Percentiles rank a stretch among this genome's conserved stretches.
Evolutionary conservation across 2,113 vertebrate genomes (phyloP).

Genomic region (Myotis lucifugus): DNA sequence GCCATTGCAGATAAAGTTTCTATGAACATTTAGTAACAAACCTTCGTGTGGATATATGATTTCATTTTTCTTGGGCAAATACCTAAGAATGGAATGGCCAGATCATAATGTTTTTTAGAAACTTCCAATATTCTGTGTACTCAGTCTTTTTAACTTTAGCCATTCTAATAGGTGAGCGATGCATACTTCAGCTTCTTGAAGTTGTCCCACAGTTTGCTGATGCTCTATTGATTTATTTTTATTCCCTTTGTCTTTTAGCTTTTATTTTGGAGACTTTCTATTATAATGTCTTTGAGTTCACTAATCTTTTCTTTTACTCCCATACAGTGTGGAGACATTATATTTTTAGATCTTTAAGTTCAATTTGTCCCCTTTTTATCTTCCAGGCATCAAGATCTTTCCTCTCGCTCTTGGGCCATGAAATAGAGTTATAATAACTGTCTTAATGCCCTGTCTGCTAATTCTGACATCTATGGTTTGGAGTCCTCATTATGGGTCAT

Average conservation of each 20-base stretch:
- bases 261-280: slow-evolving; percentile 12
- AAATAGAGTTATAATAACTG: background rate
- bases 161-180: background rate
- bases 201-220: background rate
- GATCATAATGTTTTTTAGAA: background rate
- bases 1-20: background rate
- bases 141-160: background rate
- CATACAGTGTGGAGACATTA: background rate
- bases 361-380: background rate
- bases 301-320: slow-evolving; percentile 29
- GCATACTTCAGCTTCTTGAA: background rate
- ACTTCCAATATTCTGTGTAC: background rate
- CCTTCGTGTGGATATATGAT: background rate
- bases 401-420: background rate
- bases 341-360: slow-evolving; percentile 6
- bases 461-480: background rate
- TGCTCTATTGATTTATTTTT: background rate
- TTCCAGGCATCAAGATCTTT: background rate
- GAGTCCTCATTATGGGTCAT: background rate
- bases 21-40: background rate
- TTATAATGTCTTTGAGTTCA: background rate
- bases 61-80: slow-evolving; percentile 4
- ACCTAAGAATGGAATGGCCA: background rate
- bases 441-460: background rate
- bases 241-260: background rate